Evolutionary conservation across 2,797 vertebrate genomes (phyloP).

Genomic region (Anniella stebbinsi): DNA sequence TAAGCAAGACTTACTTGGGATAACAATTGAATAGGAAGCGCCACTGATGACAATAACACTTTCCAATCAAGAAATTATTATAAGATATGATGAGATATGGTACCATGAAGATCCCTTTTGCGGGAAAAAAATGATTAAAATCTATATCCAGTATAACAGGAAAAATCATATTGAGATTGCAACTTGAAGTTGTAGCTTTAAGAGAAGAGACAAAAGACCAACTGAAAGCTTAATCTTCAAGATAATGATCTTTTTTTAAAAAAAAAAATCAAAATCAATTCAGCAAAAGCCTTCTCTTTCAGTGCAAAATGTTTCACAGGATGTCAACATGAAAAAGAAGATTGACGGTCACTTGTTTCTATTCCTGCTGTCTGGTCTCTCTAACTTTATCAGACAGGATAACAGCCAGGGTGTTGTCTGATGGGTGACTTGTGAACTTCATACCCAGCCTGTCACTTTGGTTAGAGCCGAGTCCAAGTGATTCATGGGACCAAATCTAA

Average conservation of each 20-base stretch:
- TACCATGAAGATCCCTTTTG: background rate
- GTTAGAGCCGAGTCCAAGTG: background rate
- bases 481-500: background rate
- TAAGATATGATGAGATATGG: conserved; percentile 21
- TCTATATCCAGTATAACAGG: background rate
- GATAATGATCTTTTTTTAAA: background rate
- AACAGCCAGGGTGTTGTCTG: background rate
- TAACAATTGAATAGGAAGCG: conserved; percentile 32
- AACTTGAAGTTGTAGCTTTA: conserved; percentile 3
- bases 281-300: conserved; percentile 18
- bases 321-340: background rate
- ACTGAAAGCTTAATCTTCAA: conserved; percentile 35
- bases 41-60: conserved; percentile 28
- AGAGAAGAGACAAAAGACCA: conserved; percentile 21
- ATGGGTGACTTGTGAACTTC: background rate
- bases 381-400: conserved; percentile 12
- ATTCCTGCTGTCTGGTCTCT: conserved; percentile 1
- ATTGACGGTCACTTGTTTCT: background rate
- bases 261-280: conserved; percentile 34
- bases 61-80: conserved; percentile 16
- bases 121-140: background rate
- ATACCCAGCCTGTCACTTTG: background rate
- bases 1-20: conserved; percentile 17
- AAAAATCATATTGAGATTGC: background rate
- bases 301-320: conserved; percentile 36